These are phyloP conservation scores for Thelaira solivaga DNA, from an alignment of 2,888 invertebrate species.

Conservation along the genomic window DNA sequence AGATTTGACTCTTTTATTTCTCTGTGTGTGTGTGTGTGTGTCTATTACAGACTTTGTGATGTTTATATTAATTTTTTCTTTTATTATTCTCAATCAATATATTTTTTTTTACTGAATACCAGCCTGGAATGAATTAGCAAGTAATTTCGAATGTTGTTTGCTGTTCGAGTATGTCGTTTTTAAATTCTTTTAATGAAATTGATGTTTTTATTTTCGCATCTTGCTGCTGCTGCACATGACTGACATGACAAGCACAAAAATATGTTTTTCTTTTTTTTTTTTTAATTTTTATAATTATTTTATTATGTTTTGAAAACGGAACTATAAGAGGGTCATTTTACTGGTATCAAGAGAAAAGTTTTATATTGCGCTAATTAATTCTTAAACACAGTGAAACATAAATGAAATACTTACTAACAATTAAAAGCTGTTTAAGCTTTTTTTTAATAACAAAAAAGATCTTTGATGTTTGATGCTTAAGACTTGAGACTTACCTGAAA, in stretches of 20 bases:
- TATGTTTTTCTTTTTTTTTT: background rate
- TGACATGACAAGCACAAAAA: constrained; percentile 9
- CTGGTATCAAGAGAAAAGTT: background rate
- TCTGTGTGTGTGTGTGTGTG: constrained; percentile 15
- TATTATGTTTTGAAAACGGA: constrained; percentile 24
- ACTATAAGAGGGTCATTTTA: background rate
- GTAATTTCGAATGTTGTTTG: constrained; percentile 39
- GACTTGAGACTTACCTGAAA: constrained; percentile 29
- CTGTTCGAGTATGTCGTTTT: background rate
- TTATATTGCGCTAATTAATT: background rate
- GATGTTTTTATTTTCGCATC: constrained; percentile 23
- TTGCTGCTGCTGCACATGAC: constrained; percentile 4
- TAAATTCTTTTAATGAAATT: constrained; percentile 26
- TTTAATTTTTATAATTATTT: constrained; percentile 32
- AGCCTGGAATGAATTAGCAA: constrained; percentile 47
- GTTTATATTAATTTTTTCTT: constrained; percentile 47
- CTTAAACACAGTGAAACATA: background rate
- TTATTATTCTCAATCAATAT: constrained; percentile 23
- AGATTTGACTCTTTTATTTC: background rate
- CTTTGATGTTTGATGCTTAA: background rate
- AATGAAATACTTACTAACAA: background rate
- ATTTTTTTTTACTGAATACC: background rate
- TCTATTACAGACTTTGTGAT: constrained; percentile 8
- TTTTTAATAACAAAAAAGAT: no score
- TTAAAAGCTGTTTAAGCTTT: background rate